Conservation (phyloP, 1,140 invertebrate genomes). For the Lordiphosa clarofinis region DNA sequence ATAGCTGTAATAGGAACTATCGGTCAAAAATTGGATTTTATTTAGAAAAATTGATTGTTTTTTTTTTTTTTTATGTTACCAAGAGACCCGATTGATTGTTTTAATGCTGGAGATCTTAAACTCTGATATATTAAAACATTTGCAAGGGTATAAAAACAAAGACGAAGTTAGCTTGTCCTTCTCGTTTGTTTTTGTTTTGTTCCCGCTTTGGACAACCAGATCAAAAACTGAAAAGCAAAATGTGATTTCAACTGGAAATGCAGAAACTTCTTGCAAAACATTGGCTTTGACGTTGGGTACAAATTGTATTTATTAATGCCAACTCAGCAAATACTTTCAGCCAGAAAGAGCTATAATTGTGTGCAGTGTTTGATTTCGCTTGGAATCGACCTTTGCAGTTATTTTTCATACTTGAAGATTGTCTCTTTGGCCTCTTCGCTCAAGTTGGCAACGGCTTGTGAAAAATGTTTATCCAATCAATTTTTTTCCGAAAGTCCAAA, state of each 20-base stretch:
- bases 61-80: too few species aligned
- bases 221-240: conserved; percentile 20
- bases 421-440: neutral
- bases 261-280: conserved; percentile 56
- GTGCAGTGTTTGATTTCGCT: conserved; percentile 16
- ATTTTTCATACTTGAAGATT: conserved; percentile 24
- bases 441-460: conserved; percentile 20
- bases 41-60: too few species aligned
- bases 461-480: conserved; percentile 6
- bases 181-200: too few species aligned
- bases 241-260: conserved; percentile 43
- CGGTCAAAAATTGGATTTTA: too few species aligned
- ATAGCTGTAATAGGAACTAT: too few species aligned
- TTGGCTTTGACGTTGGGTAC: conserved; percentile 7
- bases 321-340: conserved; percentile 45
- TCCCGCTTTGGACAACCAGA: neutral
- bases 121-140: too few species aligned
- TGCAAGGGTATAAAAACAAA: too few species aligned
- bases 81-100: too few species aligned
- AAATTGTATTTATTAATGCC: conserved; percentile 30
- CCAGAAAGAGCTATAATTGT: conserved; percentile 10
- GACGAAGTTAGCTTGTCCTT: too few species aligned
- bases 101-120: too few species aligned
- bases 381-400: conserved; percentile 44
- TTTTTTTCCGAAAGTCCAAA: too few species aligned